Percentiles rank a stretch among this genome's conserved stretches.
These are phyloP conservation scores for Eupristina koningsbergeri DNA, from an alignment of 1,140 invertebrate genomes.

Conservation along the genomic window DNA sequence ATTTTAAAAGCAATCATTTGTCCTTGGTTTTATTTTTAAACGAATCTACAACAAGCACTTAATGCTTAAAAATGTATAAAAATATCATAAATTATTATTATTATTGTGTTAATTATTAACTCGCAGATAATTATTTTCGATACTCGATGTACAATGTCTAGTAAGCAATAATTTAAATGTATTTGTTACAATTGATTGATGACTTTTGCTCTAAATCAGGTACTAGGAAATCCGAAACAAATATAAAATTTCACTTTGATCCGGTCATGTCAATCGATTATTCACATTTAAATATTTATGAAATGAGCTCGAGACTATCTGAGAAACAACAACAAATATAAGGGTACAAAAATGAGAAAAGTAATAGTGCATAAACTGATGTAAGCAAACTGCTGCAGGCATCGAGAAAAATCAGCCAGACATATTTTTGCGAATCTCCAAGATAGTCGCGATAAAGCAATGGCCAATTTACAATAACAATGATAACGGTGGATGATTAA, in stretches of 20 bases:
- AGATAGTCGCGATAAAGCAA: too few species aligned
- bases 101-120: not conserved
- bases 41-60: not conserved
- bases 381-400: not conserved
- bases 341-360: not conserved
- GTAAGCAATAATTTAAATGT: not conserved
- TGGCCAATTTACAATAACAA: too few species aligned
- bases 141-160: not conserved
- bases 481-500: too few species aligned
- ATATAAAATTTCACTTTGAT: not conserved
- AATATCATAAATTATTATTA: not conserved
- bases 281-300: not conserved
- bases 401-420: too few species aligned
- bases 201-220: not conserved
- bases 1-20: not conserved
- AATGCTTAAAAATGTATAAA: not conserved
- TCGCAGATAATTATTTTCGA: not conserved
- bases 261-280: not conserved
- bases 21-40: not conserved
- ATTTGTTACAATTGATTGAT: not conserved
- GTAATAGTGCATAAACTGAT: not conserved
- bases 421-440: too few species aligned
- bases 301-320: too few species aligned
- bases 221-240: too few species aligned
- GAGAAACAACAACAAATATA: too few species aligned